These are phyloP conservation scores for Eilema sororculum DNA, from an alignment of 2,888 invertebrate genomes.

Conservation along the genomic window DNA sequence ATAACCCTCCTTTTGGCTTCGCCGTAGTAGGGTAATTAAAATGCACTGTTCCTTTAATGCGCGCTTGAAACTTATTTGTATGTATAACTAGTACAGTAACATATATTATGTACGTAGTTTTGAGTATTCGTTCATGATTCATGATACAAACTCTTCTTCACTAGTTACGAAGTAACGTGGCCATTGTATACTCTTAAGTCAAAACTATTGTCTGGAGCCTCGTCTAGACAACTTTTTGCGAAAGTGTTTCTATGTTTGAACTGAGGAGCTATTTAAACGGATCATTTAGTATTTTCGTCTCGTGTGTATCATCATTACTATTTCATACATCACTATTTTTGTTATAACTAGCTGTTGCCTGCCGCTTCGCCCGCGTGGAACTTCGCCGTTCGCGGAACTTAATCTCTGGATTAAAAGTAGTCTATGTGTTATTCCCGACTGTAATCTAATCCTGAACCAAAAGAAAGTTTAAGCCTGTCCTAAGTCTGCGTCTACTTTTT, in stretches of 20 bases:
- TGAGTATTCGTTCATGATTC: neutral
- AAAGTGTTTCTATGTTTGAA: neutral
- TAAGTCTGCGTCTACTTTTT: too few species aligned
- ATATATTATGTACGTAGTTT: neutral
- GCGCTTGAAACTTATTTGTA: neutral
- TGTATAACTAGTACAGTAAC: neutral
- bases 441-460: too few species aligned
- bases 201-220: neutral
- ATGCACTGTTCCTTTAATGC: neutral
- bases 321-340: neutral
- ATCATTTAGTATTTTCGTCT: neutral
- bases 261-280: neutral
- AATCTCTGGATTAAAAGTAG: too few species aligned
- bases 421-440: too few species aligned
- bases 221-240: neutral
- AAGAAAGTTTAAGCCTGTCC: too few species aligned
- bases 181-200: neutral
- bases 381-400: too few species aligned
- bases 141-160: neutral
- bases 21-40: too few species aligned
- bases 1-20: too few species aligned
- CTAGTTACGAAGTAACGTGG: neutral
- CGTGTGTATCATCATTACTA: neutral
- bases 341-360: too few species aligned
- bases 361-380: too few species aligned